phyloP scores from a whole-genome alignment of 2,113 vertebrate species.

The Ancistrus triradiatus region DNA sequence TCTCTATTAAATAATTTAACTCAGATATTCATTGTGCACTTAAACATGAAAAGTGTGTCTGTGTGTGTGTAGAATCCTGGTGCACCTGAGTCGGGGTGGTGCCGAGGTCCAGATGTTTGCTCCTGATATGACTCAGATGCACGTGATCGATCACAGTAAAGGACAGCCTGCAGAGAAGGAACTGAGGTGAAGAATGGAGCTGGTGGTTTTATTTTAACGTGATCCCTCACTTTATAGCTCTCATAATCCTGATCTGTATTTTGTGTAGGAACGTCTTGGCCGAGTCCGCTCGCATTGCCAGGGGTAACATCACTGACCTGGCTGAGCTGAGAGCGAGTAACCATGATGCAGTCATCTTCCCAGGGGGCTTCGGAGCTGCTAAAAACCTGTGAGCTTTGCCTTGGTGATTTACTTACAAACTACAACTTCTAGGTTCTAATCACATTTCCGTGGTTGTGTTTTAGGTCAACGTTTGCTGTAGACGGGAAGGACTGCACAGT shows the following conservation, averaged over 20 bases:
- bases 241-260: neutral
- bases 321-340: constrained; percentile 42
- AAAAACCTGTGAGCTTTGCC: constrained; percentile 56
- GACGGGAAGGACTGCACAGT: constrained; percentile 79
- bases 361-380: constrained; percentile 57
- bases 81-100: constrained; percentile 80
- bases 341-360: constrained; percentile 60
- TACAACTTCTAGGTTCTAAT: neutral
- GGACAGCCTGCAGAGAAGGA: constrained; percentile 74
- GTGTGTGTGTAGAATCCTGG: constrained; percentile 67
- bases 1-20: too few relatives aligned
- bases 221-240: too few relatives aligned
- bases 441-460: neutral
- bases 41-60: too few relatives aligned
- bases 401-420: neutral
- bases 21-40: too few relatives aligned
- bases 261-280: constrained; percentile 52
- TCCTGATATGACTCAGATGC: constrained; percentile 79
- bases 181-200: constrained; percentile 51
- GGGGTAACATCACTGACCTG: constrained; percentile 53
- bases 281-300: constrained; percentile 58
- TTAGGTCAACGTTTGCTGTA: constrained; percentile 79
- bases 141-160: constrained; percentile 79
- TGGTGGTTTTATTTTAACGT: too few relatives aligned
- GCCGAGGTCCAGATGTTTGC: constrained; percentile 81